Percentiles rank a stretch among this genome's conserved stretches.
These are phyloP conservation scores for Lates japonicus DNA, from an alignment of 2,797 vertebrate species.

Conservation along the genomic window DNA sequence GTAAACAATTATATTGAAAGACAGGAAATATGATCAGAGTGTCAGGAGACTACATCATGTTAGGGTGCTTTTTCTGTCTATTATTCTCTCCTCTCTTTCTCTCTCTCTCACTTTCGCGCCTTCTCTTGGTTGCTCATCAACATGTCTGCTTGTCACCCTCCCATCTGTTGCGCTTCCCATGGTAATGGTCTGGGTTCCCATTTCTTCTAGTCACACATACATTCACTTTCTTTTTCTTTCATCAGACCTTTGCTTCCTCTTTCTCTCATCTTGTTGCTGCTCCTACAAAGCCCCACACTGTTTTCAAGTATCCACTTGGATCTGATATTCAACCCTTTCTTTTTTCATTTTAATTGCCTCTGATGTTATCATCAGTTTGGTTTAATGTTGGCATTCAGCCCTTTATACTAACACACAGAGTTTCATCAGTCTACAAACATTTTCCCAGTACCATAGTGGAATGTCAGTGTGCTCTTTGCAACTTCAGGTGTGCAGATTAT, in stretches of 20 bases:
- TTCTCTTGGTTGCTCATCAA: slow-evolving; percentile 49
- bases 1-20: not conserved
- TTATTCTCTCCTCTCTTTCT: not conserved
- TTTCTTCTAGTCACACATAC: slow-evolving; percentile 14
- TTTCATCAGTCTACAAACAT: no score
- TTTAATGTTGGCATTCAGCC: no score
- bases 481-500: no score
- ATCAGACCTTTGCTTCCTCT: not conserved
- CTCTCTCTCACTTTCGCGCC: slow-evolving; percentile 34
- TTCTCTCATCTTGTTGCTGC: slow-evolving; percentile 16
- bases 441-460: no score
- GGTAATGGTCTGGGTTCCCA: not conserved
- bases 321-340: not conserved
- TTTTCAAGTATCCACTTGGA: not conserved
- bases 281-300: no score
- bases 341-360: not conserved
- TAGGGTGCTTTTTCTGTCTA: not conserved
- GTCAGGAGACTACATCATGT: slow-evolving; percentile 5
- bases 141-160: slow-evolving; percentile 48
- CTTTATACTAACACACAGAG: no score
- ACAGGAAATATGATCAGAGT: not conserved
- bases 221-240: not conserved
- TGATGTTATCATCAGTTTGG: no score
- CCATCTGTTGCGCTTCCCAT: slow-evolving; percentile 50
- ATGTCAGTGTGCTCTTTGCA: no score